phyloP scores from a whole-genome alignment of 2,888 invertebrate species.

The Limnephilus lunatus region DNA sequence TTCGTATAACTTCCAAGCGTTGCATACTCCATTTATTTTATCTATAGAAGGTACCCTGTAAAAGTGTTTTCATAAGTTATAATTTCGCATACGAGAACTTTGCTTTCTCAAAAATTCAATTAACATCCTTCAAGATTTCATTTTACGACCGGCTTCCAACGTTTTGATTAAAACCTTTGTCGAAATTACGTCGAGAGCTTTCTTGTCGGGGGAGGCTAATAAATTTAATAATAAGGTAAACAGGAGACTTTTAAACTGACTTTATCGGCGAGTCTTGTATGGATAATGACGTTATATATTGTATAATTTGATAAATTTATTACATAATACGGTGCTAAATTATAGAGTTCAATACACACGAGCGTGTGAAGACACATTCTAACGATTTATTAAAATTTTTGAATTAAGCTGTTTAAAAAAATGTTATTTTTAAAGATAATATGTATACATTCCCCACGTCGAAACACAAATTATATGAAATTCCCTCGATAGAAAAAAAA shows the following conservation, averaged over 20 bases:
- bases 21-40: not conserved
- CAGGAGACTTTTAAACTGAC: not conserved
- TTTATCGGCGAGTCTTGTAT: not conserved
- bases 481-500: no score
- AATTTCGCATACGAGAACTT: not conserved
- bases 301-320: not conserved
- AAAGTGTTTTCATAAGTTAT: not conserved
- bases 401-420: no score
- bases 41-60: not conserved
- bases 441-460: no score
- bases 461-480: no score
- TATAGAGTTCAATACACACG: not conserved
- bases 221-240: not conserved
- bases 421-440: no score
- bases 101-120: not conserved
- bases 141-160: not conserved
- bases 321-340: not conserved
- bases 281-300: not conserved
- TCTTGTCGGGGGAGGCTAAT: not conserved
- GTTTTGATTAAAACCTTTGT: not conserved
- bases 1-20: not conserved
- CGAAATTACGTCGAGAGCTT: not conserved
- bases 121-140: not conserved
- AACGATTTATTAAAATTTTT: not conserved
- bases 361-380: not conserved